Evolutionary conservation across 2,888 invertebrate genomes (phyloP).

Genomic region (Rambutsinella grinnellia): DNA sequence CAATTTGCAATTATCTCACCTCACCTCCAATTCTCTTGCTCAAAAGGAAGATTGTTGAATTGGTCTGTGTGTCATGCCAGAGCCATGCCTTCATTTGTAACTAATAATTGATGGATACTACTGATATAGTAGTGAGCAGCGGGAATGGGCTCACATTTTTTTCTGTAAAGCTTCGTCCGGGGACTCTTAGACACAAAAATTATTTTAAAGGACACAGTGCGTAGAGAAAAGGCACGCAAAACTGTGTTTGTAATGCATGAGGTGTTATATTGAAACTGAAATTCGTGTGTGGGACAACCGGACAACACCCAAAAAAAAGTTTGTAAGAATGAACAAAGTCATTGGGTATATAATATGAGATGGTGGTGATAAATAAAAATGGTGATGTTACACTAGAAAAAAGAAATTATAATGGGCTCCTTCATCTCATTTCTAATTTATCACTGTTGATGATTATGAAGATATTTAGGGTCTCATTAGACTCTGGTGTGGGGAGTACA

Average conservation of each 20-base stretch:
- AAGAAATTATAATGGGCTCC: constrained; percentile 19
- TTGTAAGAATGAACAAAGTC: constrained; percentile 1
- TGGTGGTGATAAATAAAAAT: constrained; percentile 1
- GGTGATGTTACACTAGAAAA: constrained; percentile 20
- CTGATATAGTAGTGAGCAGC: background rate
- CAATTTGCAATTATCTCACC: constrained; percentile 51
- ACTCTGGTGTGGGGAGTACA: constrained; percentile 19
- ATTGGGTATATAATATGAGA: background rate
- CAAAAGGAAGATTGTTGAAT: constrained; percentile 21
- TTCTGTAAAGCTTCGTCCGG: background rate
- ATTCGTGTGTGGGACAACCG: constrained; percentile 49
- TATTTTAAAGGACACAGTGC: constrained; percentile 23
- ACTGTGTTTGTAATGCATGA: background rate
- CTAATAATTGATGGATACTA: constrained; percentile 19
- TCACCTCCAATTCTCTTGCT: constrained; percentile 42
- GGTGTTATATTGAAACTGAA: background rate
- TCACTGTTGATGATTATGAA: constrained; percentile 48
- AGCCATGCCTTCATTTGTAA: too few relatives aligned
- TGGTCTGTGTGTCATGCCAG: too few relatives aligned
- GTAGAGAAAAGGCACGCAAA: background rate
- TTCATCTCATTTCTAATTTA: constrained; percentile 35
- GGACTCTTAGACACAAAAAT: background rate
- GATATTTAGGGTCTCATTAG: constrained; percentile 52
- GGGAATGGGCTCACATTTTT: background rate
- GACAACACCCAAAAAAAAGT: constrained; percentile 47